These are phyloP conservation scores for Alouatta palliata DNA, from an alignment of 2,113 vertebrate genomes.

Conservation along the genomic window DNA sequence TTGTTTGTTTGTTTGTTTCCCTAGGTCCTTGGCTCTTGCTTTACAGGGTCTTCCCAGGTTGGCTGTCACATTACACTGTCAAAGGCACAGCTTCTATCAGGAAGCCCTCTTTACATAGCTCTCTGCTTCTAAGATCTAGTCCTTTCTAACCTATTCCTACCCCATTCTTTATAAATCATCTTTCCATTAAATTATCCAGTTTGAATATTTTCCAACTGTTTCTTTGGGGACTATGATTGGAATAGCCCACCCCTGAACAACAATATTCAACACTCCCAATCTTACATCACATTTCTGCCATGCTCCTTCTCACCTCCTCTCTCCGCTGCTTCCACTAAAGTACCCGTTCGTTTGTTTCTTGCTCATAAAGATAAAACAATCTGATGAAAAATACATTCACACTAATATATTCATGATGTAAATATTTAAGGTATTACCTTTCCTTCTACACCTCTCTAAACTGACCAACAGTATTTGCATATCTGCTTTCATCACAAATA, in stretches of 20 bases:
- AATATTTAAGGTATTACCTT: background rate
- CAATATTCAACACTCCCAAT: background rate
- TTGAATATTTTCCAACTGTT: background rate
- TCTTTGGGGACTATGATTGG: background rate
- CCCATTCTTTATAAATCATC: background rate
- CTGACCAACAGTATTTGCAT: background rate
- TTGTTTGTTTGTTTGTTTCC: background rate
- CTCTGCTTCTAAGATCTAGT: background rate
- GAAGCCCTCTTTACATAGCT: background rate
- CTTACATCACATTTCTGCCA: background rate
- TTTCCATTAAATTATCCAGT: background rate
- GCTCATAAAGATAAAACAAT: conserved; percentile 1
- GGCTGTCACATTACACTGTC: background rate
- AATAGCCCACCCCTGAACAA: background rate
- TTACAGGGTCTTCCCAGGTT: background rate
- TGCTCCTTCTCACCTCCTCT: background rate
- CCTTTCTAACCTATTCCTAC: background rate
- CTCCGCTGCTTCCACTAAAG: background rate
- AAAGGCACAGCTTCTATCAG: background rate
- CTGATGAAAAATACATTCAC: background rate
- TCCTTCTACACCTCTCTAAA: background rate
- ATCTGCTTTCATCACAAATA: conserved; percentile 9
- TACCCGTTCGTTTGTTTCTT: background rate
- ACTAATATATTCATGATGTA: background rate
- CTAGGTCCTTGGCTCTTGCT: background rate